Conservation (phyloP, 2,113 vertebrate genomes). For the Ictalurus punctatus region DNA sequence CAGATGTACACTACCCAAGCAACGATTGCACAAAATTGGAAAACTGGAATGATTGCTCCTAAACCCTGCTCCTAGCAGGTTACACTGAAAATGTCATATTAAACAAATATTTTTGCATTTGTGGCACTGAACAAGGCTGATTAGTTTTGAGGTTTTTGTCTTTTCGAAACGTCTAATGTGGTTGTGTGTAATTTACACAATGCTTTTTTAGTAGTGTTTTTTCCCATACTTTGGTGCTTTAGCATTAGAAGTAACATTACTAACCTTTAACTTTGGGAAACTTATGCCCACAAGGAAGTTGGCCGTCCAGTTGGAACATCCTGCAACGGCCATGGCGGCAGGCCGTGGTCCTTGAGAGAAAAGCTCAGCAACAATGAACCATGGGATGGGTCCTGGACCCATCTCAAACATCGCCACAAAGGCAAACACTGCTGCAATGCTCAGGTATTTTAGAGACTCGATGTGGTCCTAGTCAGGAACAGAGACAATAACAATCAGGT, state of each 20-base stretch:
- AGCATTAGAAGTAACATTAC: not conserved
- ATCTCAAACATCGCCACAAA: slow-evolving; percentile 96
- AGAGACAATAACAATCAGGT: not conserved
- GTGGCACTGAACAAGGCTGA: not conserved
- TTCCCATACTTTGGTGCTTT: not conserved
- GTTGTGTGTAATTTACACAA: not conserved
- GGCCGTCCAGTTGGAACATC: slow-evolving; percentile 94
- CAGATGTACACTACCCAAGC: not conserved
- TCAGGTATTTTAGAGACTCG: slow-evolving; percentile 77
- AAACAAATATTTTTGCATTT: not conserved
- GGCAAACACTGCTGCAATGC: slow-evolving; percentile 82
- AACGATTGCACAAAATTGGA: not conserved
- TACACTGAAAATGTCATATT: not conserved
- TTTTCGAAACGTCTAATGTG: not conserved
- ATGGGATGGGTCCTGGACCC: slow-evolving; percentile 94
- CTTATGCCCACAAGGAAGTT: slow-evolving; percentile 93
- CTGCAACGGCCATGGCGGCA: slow-evolving; percentile 90
- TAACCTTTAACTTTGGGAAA: slow-evolving; percentile 86
- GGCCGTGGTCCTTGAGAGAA: slow-evolving; percentile 95
- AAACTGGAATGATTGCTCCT: not conserved
- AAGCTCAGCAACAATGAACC: slow-evolving; percentile 97
- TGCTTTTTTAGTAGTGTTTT: not conserved
- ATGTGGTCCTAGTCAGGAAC: slow-evolving; percentile 63
- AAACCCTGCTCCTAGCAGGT: not conserved
- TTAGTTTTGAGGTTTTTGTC: not conserved